phyloP scores from a whole-genome alignment of 2,888 invertebrate genomes.

The Coelopa pilipes region DNA sequence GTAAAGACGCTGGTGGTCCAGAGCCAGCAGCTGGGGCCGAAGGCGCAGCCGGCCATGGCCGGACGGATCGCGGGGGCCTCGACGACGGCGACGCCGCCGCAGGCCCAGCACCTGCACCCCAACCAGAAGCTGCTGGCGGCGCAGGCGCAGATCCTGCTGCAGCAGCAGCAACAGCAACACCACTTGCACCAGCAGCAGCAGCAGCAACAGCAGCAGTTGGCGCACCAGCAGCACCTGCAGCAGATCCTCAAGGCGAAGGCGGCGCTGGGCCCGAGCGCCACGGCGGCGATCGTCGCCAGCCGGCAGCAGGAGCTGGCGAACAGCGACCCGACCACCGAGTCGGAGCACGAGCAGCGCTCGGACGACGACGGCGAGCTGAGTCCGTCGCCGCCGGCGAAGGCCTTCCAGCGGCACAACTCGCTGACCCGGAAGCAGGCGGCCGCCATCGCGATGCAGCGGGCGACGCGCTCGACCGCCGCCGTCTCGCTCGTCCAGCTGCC shows the following conservation, averaged over 20 bases:
- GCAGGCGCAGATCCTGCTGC: constrained; percentile 58
- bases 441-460: constrained; percentile 70
- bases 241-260: constrained; percentile 62
- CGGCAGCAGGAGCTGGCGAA: constrained; percentile 51
- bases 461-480: constrained; percentile 72
- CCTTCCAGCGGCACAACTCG: constrained; percentile 74
- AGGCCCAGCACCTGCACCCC: constrained; percentile 56
- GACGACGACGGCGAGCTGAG: constrained; percentile 66
- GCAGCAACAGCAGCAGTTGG: constrained; percentile 50
- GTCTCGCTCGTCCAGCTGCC: constrained; percentile 83
- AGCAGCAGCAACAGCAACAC: constrained; percentile 52
- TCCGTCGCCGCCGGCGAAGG: constrained; percentile 67
- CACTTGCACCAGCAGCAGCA: constrained; percentile 4
- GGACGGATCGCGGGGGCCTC: constrained; percentile 58
- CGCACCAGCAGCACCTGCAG: constrained; percentile 61
- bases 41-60: constrained; percentile 45
- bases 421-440: constrained; percentile 73
- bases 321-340: constrained; percentile 49
- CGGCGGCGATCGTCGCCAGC: constrained; percentile 61
- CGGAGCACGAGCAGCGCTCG: constrained; percentile 63
- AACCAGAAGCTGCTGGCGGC: constrained; percentile 60
- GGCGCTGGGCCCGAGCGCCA: constrained; percentile 57
- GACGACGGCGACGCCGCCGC: constrained; percentile 11
- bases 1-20: constrained; percentile 45
- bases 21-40: constrained; percentile 42